Base-by-base conservation (phyloP, 2,113 vertebrate genomes). In the Phaetusa simplex region DNA sequence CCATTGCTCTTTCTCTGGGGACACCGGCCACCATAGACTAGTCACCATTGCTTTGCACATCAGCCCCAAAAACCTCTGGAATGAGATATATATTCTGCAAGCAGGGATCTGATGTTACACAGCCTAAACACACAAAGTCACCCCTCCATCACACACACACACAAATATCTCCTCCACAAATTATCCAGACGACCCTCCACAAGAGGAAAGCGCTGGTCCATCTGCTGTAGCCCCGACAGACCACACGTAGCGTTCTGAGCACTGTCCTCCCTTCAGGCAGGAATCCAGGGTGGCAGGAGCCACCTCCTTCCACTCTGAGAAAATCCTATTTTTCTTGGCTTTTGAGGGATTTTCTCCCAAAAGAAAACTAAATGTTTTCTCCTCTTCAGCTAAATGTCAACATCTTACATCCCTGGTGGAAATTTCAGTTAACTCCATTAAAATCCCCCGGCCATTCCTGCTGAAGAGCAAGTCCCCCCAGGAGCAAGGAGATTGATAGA, bases 391-490 rank as follows among this genome's bases (percentile, higher is more conserved):
- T 86, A 78, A 96, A 93, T 74, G 61, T 52, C 94, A 92, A 42
- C 5, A 8, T 30, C 69, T 74, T 21, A 58, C 36, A 38, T 95
- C 86, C 52, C 73, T 23, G 22, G 49, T 80, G 65, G 91, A 82
- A 82, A 47, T 72, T 87, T 89, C 78, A 85, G 43, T 72, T 95
- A 91, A 95, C 73, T 95, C 86, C 70, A 80, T 85, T 87, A 86
- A 84, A 95, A 55, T 69, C 69, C 73, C 38, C 88, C 40, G 49
- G 70, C 43, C 88, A 45, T 79, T 76, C 45, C 65, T 85, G 40
- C 73, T 77, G 86, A 93, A 93, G 70, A 72, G 55, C 86, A 71
- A 9, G 6, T 87, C 62, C 93, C 86, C 91, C 79, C 69, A 85
- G 86, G 93, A 95, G 47, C 49, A 81, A 92, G 53, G 67, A 89